Percentiles rank a stretch among this genome's conserved stretches.
Conservation (phyloP, 2,113 vertebrate species). For the Antechinus stuartii region DNA sequence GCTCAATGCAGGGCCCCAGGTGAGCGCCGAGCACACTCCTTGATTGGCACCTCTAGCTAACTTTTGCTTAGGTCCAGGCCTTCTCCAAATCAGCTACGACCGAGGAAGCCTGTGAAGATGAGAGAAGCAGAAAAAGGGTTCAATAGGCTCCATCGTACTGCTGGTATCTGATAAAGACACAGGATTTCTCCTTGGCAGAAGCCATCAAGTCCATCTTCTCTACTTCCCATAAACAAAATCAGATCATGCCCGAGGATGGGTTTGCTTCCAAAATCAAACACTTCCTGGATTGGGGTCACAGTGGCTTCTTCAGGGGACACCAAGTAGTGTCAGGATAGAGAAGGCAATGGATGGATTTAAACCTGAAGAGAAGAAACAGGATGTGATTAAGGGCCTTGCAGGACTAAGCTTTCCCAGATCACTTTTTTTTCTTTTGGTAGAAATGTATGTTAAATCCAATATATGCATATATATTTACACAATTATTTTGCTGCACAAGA, state of each 20-base stretch:
- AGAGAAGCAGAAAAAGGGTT: not conserved
- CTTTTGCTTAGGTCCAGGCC: not conserved
- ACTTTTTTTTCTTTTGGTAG: too few species aligned
- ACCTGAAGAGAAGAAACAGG: slow-evolving; percentile 83
- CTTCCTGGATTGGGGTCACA: slow-evolving; percentile 26
- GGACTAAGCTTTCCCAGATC: accelerated
- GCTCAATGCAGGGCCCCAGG: not conserved
- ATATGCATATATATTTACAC: too few species aligned
- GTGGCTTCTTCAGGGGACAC: slow-evolving; percentile 86
- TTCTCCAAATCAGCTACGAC: not conserved
- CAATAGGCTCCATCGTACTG: not conserved
- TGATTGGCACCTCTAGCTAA: not conserved
- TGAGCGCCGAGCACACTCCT: not conserved
- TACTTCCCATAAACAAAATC: not conserved
- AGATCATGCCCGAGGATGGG: not conserved
- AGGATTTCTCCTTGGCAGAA: not conserved
- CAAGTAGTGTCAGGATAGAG: slow-evolving; percentile 94
- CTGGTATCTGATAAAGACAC: not conserved
- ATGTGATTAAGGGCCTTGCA: not conserved
- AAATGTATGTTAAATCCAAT: too few species aligned
- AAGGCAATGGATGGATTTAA: slow-evolving; percentile 95
- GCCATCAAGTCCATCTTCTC: not conserved
- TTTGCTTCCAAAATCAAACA: not conserved
- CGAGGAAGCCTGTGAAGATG: not conserved
- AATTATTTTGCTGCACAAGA: too few species aligned